A percentile compares a stretch with the other conserved stretches of the same genome.
Conservation (phyloP, 1,140 invertebrate species). For the Dysdera silvatica region DNA sequence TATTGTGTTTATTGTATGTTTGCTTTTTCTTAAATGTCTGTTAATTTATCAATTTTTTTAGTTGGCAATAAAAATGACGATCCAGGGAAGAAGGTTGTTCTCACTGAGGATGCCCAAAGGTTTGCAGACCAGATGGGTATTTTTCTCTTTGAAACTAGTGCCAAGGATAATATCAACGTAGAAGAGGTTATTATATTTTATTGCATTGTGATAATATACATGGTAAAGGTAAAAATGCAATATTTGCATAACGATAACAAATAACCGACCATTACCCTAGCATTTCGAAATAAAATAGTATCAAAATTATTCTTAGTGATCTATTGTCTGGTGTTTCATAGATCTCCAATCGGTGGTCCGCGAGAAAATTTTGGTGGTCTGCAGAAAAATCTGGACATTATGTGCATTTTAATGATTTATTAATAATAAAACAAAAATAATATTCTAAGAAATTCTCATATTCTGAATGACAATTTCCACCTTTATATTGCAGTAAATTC, state of each 20-base stretch:
- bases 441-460: too few species aligned
- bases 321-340: not conserved
- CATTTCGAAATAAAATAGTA: not conserved
- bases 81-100: slow-evolving; percentile 90
- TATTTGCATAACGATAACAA: not conserved
- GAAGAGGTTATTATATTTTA: slow-evolving; percentile 66
- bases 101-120: slow-evolving; percentile 91
- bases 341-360: not conserved
- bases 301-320: not conserved
- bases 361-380: not conserved
- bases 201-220: not conserved
- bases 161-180: slow-evolving; percentile 98
- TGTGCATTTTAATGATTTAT: too few species aligned
- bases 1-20: too few species aligned
- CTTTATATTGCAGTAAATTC: too few species aligned
- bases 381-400: too few species aligned
- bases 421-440: too few species aligned
- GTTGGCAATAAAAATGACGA: slow-evolving; percentile 99
- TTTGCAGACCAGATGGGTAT: slow-evolving; percentile 97
- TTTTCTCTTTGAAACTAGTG: slow-evolving; percentile 94
- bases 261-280: not conserved
- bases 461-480: too few species aligned
- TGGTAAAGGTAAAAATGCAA: not conserved
- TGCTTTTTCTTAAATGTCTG: slow-evolving; percentile 1
- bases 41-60: slow-evolving; percentile 47